Conservation (phyloP, 2,113 vertebrate genomes). For the Plestiodon gilberti region DNA sequence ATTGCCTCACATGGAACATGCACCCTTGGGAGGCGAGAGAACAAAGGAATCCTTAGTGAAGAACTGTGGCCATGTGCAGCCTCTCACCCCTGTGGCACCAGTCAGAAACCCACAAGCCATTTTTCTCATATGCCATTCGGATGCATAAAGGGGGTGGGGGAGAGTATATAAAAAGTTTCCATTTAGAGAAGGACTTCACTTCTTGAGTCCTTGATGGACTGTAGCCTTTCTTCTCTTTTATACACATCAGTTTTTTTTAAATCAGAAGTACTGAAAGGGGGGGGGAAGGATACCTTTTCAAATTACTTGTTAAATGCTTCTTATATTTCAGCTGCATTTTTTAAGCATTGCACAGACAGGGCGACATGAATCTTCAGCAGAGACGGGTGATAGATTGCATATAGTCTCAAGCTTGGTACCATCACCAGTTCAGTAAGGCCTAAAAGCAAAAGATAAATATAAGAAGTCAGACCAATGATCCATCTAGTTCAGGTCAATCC, state of each 20-base stretch:
- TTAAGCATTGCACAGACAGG: neutral
- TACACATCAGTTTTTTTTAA: neutral
- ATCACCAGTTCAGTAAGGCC: neutral
- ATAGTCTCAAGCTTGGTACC: neutral
- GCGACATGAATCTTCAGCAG: neutral
- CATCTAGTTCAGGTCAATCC: no score
- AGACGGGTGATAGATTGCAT: neutral
- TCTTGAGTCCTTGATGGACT: conserved; percentile 60
- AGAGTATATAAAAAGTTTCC: conserved; percentile 65
- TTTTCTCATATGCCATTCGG: conserved; percentile 74
- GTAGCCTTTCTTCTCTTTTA: conserved; percentile 34
- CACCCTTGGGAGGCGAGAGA: conserved; percentile 69
- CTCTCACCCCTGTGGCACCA: conserved; percentile 78
- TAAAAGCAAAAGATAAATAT: neutral
- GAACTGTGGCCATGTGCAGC: conserved; percentile 52
- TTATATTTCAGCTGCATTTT: neutral
- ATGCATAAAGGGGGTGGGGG: conserved; percentile 70
- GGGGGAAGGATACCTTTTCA: conserved; percentile 1
- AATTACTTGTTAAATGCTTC: neutral
- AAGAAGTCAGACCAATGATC: no score
- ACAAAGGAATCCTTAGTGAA: conserved; percentile 80
- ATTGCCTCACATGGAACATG: conserved; percentile 73
- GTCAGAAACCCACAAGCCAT: conserved; percentile 74
- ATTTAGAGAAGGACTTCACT: conserved; percentile 66
- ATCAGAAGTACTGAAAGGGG: conserved; percentile 1